Evolutionary conservation across 53 echinoderm and acorn worm genomes (phyloP).

Genomic region (Actinopyga echinites): DNA sequence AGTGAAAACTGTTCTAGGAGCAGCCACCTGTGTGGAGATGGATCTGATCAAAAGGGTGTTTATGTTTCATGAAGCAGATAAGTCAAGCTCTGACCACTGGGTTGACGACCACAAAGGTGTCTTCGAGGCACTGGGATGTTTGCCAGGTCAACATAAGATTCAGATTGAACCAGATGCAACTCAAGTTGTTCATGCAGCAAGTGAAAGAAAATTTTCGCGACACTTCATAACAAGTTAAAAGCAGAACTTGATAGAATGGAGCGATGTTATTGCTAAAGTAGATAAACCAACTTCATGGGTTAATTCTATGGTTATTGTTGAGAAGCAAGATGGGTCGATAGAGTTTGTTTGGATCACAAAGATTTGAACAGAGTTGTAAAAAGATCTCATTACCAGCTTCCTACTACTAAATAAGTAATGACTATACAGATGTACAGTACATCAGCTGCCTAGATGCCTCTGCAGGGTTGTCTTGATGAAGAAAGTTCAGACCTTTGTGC

Average conservation of each 20-base stretch:
- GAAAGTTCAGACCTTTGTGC: conserved; percentile 4
- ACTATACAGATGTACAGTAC: not conserved
- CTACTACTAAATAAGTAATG: conserved; percentile 49
- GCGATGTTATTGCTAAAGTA: conserved; percentile 31
- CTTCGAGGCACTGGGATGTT: not conserved
- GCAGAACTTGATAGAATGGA: conserved; percentile 40
- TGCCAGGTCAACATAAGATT: conserved; percentile 34
- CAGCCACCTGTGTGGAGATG: not conserved
- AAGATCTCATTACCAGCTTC: conserved; percentile 52
- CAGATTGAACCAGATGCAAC: conserved; percentile 55
- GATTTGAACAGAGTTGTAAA: conserved; percentile 57
- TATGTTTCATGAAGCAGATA: no score
- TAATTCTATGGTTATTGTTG: conserved; percentile 12
- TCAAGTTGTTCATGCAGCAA: conserved; percentile 46
- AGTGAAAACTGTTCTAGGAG: not conserved
- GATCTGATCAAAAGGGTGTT: not conserved
- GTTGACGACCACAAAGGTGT: not conserved
- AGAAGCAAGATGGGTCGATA: conserved; percentile 37
- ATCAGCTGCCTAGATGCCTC: conserved; percentile 5
- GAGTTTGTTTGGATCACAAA: conserved; percentile 38
- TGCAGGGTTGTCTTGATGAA: not conserved
- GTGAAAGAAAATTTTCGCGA: conserved; percentile 39
- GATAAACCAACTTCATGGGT: conserved; percentile 59
- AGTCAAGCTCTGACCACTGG: no score
- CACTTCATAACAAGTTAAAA: conserved; percentile 39